Evolutionary conservation across 2,113 vertebrate genomes (phyloP).

Genomic region (Calyptommatus sinebrachiatus): DNA sequence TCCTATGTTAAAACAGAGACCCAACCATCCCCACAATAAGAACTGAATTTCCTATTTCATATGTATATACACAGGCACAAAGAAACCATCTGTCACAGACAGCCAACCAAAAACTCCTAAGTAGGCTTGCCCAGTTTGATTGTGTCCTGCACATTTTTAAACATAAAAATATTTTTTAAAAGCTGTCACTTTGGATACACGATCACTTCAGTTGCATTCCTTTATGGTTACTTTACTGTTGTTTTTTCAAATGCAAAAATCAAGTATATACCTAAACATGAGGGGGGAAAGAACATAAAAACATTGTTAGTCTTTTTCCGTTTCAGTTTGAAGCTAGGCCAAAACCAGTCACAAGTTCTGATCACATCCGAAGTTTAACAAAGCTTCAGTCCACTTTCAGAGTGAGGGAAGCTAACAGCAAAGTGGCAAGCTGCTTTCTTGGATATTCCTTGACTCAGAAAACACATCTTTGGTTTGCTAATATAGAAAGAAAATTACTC

Average conservation of each 20-base stretch:
- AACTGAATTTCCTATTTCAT: conserved; percentile 1
- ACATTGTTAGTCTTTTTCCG: not conserved
- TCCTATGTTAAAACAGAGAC: conserved; percentile 34
- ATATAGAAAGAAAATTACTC: no score
- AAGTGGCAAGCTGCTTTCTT: no score
- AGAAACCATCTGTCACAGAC: conserved; percentile 72
- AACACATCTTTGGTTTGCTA: no score
- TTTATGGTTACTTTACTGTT: conserved; percentile 59
- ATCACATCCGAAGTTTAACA: no score
- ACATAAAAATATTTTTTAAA: conserved; percentile 63
- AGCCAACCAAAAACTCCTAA: conserved; percentile 61
- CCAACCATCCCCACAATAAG: not conserved
- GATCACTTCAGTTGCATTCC: conserved; percentile 48
- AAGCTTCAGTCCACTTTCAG: no score
- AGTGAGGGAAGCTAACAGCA: no score
- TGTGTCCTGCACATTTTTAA: conserved; percentile 58
- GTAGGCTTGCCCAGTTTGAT: conserved; percentile 55
- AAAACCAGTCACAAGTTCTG: not conserved
- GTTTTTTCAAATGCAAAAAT: conserved; percentile 94
- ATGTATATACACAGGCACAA: conserved; percentile 62
- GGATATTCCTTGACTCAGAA: no score
- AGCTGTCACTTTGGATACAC: conserved; percentile 59
- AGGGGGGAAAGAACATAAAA: conserved; percentile 2
- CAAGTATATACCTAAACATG: conserved; percentile 88
- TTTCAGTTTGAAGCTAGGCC: not conserved